Evolutionary conservation across 2,888 invertebrate genomes (phyloP), one percentile per base, ranked within the genome.

Genomic region (Cosmorhoe ocellata): DNA sequence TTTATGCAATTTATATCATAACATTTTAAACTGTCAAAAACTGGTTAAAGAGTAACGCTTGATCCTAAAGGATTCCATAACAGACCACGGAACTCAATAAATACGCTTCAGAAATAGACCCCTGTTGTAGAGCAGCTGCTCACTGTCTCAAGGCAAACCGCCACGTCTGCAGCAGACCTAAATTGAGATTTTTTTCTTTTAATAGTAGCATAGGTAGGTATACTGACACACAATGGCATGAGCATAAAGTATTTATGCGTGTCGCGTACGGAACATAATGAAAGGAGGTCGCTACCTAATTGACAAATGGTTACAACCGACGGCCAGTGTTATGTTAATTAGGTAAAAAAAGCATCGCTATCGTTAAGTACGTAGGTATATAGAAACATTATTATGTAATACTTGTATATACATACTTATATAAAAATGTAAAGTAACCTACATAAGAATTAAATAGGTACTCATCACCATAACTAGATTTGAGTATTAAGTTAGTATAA

Each of bases 81-180:
- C 33, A 11, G 8, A 12, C 37, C 6, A 34, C 33, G 33, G 42
- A 42, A 26, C 42, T 33, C 42, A 33, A 83, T 83, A 82, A 83
- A 81, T 78, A 71, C 61, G 78, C 74, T 77, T 80, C 77, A 79
- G 76, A 81, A 84, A 81, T 81, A 80, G 70, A 78, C 76, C 81
- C 81, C 81, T 74, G 73, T 73, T 66, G 66, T 62, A 53, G 63
- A 67, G 75, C 77, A 82, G 84, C 87, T 87, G 88, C 79, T 74
- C 67, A 64, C 63, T 61, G 71, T 66, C 78, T 83, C 88, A 88
- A 87, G 88, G 88, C 78, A 67, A 89, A 81, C 88, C 69, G 65
- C 81, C 76, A 67, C 79, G 77, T 76, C 80, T 79, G 58, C 49
- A 54, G 38, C 42, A 26, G 71, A 77, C 72, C 74, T 79, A 77